phyloP scores from a whole-genome alignment of 2,797 vertebrate genomes.

The Smutsia gigantea region DNA sequence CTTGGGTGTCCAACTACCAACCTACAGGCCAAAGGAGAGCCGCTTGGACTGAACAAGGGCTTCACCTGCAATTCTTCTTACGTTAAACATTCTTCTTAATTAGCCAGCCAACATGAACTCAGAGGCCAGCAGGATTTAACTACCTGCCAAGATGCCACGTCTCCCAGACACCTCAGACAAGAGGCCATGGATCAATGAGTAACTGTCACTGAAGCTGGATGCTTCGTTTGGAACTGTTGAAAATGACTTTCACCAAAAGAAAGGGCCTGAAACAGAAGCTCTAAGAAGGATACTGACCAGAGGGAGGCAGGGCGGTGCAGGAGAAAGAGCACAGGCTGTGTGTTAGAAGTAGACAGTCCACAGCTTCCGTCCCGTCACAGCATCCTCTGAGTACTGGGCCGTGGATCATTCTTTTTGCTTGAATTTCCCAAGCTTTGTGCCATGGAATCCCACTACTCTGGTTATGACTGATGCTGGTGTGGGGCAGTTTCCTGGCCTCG shows the following conservation, averaged over 20 bases:
- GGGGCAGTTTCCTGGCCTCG: not conserved
- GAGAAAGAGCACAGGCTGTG: not conserved
- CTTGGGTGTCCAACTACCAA: not conserved
- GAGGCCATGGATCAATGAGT: not conserved
- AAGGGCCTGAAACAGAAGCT: not conserved
- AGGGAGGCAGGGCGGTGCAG: not conserved
- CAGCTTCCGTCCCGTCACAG: not conserved
- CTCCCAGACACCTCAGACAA: not conserved
- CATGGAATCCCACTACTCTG: accelerated
- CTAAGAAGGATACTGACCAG: not conserved
- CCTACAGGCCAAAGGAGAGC: not conserved
- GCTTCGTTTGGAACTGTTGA: not conserved
- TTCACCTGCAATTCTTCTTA: not conserved
- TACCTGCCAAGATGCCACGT: accelerated
- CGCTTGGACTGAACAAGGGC: too few relatives aligned
- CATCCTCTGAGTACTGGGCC: not conserved
- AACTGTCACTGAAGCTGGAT: not conserved
- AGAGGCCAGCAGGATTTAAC: not conserved
- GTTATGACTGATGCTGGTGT: not conserved
- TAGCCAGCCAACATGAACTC: not conserved
- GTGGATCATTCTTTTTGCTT: not conserved
- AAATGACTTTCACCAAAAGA: not conserved
- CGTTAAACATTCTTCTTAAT: not conserved
- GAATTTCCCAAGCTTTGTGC: not conserved
- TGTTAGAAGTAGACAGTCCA: not conserved